Percentiles rank a stretch among this genome's conserved stretches.
phyloP scores from a whole-genome alignment of 2,888 invertebrate genomes.

The Teleogryllus oceanicus region DNA sequence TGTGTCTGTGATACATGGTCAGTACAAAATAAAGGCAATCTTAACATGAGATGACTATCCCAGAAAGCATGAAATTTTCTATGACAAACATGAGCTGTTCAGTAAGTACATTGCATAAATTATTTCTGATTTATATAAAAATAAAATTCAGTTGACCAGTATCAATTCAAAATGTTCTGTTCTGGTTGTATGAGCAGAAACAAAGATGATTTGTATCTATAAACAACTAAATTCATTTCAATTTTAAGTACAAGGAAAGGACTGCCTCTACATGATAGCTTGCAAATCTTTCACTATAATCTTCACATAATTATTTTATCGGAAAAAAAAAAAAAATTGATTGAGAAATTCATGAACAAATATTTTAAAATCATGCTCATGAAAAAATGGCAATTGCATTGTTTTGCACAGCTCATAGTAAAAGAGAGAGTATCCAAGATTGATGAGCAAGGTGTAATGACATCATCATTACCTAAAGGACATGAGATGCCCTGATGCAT shows the following conservation, averaged over 20 bases:
- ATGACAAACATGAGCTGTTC: not conserved
- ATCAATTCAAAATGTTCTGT: not conserved
- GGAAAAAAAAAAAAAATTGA: not conserved
- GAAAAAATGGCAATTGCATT: constrained; percentile 11
- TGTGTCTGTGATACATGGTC: constrained; percentile 18
- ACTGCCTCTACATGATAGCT: not conserved
- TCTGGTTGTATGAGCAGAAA: not conserved
- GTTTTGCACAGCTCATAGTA: constrained; percentile 18
- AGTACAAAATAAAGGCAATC: not conserved
- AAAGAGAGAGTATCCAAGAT: not conserved
- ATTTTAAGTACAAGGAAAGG: not conserved
- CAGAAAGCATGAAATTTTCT: not conserved
- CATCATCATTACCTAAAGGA: not conserved
- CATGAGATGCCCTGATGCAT: constrained; percentile 2
- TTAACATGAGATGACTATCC: not conserved
- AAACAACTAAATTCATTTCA: not conserved
- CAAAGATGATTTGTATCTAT: not conserved
- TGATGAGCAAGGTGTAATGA: constrained; percentile 6
- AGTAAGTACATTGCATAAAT: not conserved
- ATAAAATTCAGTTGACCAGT: constrained; percentile 1
- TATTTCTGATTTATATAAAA: not conserved
- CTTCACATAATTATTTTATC: not conserved
- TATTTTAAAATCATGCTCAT: not conserved
- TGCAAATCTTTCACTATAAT: not conserved
- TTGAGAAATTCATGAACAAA: not conserved